Base-by-base conservation (phyloP, 2,888 invertebrate species). In the Carcina quercana region DNA sequence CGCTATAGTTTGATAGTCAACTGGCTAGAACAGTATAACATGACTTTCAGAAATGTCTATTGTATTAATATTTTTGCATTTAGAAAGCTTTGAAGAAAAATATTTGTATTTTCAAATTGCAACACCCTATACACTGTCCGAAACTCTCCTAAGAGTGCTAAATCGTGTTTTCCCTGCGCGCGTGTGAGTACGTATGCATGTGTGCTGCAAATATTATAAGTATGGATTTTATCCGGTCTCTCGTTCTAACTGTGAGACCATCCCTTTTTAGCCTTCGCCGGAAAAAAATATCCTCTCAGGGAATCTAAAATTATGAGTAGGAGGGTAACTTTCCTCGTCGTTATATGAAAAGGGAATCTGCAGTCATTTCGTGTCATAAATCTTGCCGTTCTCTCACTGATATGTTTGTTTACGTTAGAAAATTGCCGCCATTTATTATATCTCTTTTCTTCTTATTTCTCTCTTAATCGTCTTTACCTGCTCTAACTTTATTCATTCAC, bases 121-220 rank as follows among this genome's bases (percentile, higher is more conserved):
- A 55, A 38, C 80, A 62, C 8, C 56, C 59, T 73, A 54, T 78
- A 65, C 38, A 43, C 24, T 47, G 71, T 73, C 73, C 70, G 62
- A 74, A 70, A 70, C 62, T 74, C 80, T 75, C 74, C 51, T 59
- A 64, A 70, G 80, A 78, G 75, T 63, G 68, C 65, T 76, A 75
- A 79, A 74, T 74, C 75, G 73, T 53, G 50, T 51, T 53, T 48
- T 48, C 47, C 51, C 45, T 60, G 62, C 73, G 79, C 76, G 82
- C 52, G 75, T 60, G 62, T 55, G 64, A 63, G 70, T 64, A 20
- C n/a, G 20, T 20, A 20, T 8, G 20, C 8, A 10, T 20, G 76
- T 69, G 75, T 76, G 72, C 76, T 76, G 79, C 82, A 80, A 83
- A 83, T 83, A 83, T 83, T 79, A 83, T 79, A 82, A 82, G 82